Evolutionary conservation across 2,888 invertebrate genomes (phyloP), one percentile per base, ranked within the genome.

Genomic region (Lepidonotus clava): DNA sequence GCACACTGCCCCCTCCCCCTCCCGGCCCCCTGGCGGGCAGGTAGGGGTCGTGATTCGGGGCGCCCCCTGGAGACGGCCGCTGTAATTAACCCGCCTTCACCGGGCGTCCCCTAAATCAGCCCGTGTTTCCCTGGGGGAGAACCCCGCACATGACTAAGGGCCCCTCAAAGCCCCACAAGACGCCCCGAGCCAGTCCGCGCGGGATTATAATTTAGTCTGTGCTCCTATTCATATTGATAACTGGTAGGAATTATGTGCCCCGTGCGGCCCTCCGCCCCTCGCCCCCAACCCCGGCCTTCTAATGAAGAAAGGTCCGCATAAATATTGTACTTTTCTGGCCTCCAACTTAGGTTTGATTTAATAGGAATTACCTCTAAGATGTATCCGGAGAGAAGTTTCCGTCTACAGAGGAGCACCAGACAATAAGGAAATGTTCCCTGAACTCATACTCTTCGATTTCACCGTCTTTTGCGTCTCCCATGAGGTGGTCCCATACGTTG

Each of bases 81-180:
- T 86, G 86, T 80, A 86, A 86, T 86, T 86, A 86, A 86, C 86
- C 80, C 80, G 80, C 80, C 86, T 86, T 80, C 86, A 86, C 40
- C 41, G 53, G 6, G 51, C 32, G 61, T 51, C 77, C 86, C 53
- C n/a, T 86, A 86, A 86, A 86, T 86, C 86, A 86, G 86, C 53
- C 80, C 36, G 80, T 61, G 95, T 83, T 90, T 90, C 76, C 95
- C 95, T 38, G 95, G 95, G 92, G 96, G 96, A 87, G 96, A 96
- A 77, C 96, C 96, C 87, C 96, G 96, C 89, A 90, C 86, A 86
- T 86, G 86, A 86, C 80, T 80, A 77, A 86, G 86, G 46, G 41
- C 56, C 32, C 38, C 80, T 76, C 80, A 86, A 86, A 80, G 80
- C 86, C 86, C n/a, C 86, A 51, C 53, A 84, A 84, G 84, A 84